Conservation (phyloP, 2,797 vertebrate genomes). For the Paratrypauchen microcephalus region DNA sequence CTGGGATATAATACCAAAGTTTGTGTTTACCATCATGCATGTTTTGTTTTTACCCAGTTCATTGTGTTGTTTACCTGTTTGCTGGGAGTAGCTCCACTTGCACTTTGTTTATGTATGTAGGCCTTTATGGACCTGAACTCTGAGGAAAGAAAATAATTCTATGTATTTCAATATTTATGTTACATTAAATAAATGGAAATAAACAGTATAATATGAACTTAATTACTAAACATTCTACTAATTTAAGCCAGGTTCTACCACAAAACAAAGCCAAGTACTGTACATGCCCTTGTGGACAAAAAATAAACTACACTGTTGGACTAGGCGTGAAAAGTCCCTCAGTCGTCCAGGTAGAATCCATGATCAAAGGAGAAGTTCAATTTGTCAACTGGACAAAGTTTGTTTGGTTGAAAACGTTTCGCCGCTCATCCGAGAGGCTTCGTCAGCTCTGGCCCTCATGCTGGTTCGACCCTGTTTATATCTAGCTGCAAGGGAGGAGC, state of each 20-base stretch:
- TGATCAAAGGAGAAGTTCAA: too few species aligned
- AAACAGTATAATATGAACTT: background rate
- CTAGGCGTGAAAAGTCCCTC: too few species aligned
- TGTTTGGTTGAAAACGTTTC: too few species aligned
- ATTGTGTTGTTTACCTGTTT: conserved; percentile 51
- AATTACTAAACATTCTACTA: background rate
- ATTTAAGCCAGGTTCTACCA: background rate
- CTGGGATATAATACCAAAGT: conserved; percentile 39
- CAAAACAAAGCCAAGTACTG: background rate
- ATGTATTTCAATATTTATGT: conserved; percentile 60
- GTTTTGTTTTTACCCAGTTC: conserved; percentile 36
- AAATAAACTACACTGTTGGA: conserved; percentile 23
- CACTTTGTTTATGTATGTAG: conserved; percentile 35
- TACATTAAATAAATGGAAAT: conserved; percentile 60
- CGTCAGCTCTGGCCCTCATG: too few species aligned
- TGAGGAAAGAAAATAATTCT: conserved; percentile 52
- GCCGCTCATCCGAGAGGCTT: too few species aligned
- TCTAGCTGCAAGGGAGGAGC: too few species aligned
- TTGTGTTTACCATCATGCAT: conserved; percentile 54
- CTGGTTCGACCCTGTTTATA: too few species aligned
- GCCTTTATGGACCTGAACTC: conserved; percentile 27
- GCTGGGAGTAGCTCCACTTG: conserved; percentile 42
- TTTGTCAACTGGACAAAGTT: too few species aligned
- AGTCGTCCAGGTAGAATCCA: too few species aligned
- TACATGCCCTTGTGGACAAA: conserved; percentile 52